phyloP scores from a whole-genome alignment of 2,113 vertebrate species.

The Seriola dumerili region DNA sequence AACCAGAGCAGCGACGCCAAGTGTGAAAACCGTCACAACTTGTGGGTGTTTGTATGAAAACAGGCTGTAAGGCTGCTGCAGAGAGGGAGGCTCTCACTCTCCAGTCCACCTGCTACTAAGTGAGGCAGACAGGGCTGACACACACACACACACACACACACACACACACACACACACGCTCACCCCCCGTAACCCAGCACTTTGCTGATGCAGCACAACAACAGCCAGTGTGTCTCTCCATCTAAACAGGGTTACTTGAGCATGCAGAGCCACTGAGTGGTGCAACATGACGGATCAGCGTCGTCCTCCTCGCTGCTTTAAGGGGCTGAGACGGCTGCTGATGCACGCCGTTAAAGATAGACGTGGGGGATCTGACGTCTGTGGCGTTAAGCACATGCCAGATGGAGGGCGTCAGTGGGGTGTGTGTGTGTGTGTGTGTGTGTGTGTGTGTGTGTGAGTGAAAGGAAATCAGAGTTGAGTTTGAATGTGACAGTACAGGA shows the following conservation, averaged over 20 bases:
- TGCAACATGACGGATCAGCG: slow-evolving; percentile 45
- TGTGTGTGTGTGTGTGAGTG: neutral
- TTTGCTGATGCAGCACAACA: slow-evolving; percentile 69
- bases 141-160: slow-evolving; percentile 29
- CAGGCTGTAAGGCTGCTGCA: slow-evolving; percentile 41
- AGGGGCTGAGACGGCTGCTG: slow-evolving; percentile 27
- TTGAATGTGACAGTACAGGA: neutral
- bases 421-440: slow-evolving; percentile 29
- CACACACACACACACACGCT: slow-evolving; percentile 32
- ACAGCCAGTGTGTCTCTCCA: slow-evolving; percentile 49
- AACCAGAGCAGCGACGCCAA: neutral
- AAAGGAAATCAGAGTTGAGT: neutral
- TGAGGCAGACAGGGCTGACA: slow-evolving; percentile 49
- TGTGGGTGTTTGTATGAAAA: slow-evolving; percentile 29
- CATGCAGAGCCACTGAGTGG: slow-evolving; percentile 29
- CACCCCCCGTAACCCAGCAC: slow-evolving; percentile 59
- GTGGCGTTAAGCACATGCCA: slow-evolving; percentile 43
- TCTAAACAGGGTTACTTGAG: slow-evolving; percentile 55
- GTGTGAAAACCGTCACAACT: slow-evolving; percentile 18
- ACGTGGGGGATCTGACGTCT: slow-evolving; percentile 31
- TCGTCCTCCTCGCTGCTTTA: slow-evolving; percentile 14
- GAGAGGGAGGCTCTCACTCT: slow-evolving; percentile 35
- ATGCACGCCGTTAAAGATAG: slow-evolving; percentile 33
- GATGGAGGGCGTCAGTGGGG: slow-evolving; percentile 42
- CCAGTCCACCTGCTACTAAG: slow-evolving; percentile 62